A percentile compares a stretch with the other conserved stretches of the same genome.
phyloP scores from a whole-genome alignment of 1,140 invertebrate species.

The Brachionus paranguensis region DNA sequence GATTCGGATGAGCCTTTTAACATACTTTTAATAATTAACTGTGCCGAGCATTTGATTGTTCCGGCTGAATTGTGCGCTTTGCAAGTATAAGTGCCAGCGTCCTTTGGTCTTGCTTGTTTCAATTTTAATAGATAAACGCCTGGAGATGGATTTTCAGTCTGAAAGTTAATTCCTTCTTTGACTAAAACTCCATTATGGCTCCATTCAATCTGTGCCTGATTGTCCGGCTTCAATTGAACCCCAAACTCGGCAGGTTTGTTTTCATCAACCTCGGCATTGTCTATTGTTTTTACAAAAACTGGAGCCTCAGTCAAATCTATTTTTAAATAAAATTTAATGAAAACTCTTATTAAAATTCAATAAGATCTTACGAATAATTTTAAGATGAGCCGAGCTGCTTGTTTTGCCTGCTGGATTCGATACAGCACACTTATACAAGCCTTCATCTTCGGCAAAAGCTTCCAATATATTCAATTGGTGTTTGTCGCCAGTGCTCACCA shows the following conservation, averaged over 20 bases:
- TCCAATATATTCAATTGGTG: slow-evolving; percentile 36
- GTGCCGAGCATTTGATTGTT: slow-evolving; percentile 72
- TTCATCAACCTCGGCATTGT: slow-evolving; percentile 10
- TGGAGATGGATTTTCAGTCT: not conserved
- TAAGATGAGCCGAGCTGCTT: not conserved
- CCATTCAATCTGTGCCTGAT: slow-evolving; percentile 19
- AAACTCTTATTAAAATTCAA: not conserved
- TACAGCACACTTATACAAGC: slow-evolving; percentile 18
- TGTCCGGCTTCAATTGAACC: not conserved
- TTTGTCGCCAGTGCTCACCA: not conserved
- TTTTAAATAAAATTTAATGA: not conserved
- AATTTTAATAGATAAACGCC: not conserved
- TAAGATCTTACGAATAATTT: slow-evolving; percentile 18
- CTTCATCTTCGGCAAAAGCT: slow-evolving; percentile 39
- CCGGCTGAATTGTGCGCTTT: slow-evolving; percentile 80
- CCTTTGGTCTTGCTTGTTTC: slow-evolving; percentile 53
- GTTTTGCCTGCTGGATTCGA: slow-evolving; percentile 26
- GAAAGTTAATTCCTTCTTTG: slow-evolving; percentile 12
- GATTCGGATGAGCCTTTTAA: slow-evolving; percentile 28
- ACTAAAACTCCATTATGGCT: slow-evolving; percentile 14
- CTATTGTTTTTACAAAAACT: slow-evolving; percentile 6
- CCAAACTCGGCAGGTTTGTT: slow-evolving; percentile 13
- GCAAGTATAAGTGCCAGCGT: slow-evolving; percentile 86
- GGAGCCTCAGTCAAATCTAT: slow-evolving; percentile 11
- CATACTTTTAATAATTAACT: slow-evolving; percentile 68